Evolutionary conservation across 2,113 vertebrate genomes (phyloP).

Genomic region (Misgurnus mizolepis): DNA sequence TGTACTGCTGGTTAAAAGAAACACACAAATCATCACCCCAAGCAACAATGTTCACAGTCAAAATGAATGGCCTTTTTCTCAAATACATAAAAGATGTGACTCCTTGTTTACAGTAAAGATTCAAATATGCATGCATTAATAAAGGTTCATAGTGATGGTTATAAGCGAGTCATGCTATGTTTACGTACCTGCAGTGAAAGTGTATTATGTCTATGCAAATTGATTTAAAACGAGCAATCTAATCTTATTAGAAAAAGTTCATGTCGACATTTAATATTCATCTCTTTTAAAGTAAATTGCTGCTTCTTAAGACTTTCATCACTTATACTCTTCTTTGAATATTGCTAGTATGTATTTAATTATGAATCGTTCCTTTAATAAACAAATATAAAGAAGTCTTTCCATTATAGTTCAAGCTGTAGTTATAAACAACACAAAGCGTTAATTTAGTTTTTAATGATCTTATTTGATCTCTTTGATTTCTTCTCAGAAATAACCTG

Average conservation of each 20-base stretch:
- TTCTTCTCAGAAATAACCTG: neutral
- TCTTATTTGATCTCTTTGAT: neutral
- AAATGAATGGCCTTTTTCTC: neutral
- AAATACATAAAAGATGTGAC: neutral
- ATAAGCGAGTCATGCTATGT: constrained; percentile 12
- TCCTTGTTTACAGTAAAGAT: neutral
- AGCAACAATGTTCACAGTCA: constrained; percentile 19
- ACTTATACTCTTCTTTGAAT: too few relatives aligned
- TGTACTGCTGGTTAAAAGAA: constrained; percentile 45
- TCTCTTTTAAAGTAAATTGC: too few relatives aligned
- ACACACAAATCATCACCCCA: neutral
- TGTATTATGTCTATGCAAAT: neutral
- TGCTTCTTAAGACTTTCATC: too few relatives aligned
- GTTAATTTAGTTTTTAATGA: neutral
- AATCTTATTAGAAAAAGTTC: too few relatives aligned
- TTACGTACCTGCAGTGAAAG: neutral
- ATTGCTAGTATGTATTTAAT: too few relatives aligned
- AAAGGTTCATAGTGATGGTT: neutral
- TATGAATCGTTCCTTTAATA: too few relatives aligned
- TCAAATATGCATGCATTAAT: constrained; percentile 29
- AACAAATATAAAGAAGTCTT: neutral
- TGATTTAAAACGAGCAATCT: neutral
- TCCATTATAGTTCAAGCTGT: constrained; percentile 6
- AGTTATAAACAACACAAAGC: neutral
- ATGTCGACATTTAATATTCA: too few relatives aligned